Evolutionary conservation across 2,113 vertebrate genomes (phyloP).

Genomic region (Rhea americana): DNA sequence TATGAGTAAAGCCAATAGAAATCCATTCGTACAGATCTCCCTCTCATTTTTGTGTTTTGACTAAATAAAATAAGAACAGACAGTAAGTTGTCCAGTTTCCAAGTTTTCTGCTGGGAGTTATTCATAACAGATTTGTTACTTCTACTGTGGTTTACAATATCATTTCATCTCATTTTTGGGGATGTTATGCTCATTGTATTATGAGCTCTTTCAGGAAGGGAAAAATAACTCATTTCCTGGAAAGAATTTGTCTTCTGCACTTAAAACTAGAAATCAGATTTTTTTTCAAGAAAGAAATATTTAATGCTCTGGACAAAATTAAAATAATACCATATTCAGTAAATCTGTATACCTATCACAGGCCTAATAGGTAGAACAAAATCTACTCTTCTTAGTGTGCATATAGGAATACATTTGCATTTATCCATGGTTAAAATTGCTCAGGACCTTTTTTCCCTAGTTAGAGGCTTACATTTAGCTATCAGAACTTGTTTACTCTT

Average conservation of each 20-base stretch:
- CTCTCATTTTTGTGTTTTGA: background rate
- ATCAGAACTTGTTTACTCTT: background rate
- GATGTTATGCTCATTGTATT: background rate
- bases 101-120: constrained; percentile 37
- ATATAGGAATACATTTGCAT: background rate
- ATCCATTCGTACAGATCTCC: background rate
- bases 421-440: background rate
- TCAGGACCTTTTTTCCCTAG: background rate
- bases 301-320: background rate
- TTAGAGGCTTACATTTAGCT: background rate
- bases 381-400: background rate
- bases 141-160: background rate
- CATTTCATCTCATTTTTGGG: constrained; percentile 20
- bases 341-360: background rate
- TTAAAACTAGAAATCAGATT: background rate
- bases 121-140: constrained; percentile 19
- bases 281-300: constrained; percentile 7
- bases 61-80: background rate
- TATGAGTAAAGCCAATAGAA: background rate
- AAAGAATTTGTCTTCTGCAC: background rate
- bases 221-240: constrained; percentile 37
- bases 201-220: constrained; percentile 5
- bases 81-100: constrained; percentile 39
- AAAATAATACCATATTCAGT: background rate
- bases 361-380: background rate